phyloP scores from a whole-genome alignment of 2,797 vertebrate genomes.

The Phrynocephalus guinanensis region DNA sequence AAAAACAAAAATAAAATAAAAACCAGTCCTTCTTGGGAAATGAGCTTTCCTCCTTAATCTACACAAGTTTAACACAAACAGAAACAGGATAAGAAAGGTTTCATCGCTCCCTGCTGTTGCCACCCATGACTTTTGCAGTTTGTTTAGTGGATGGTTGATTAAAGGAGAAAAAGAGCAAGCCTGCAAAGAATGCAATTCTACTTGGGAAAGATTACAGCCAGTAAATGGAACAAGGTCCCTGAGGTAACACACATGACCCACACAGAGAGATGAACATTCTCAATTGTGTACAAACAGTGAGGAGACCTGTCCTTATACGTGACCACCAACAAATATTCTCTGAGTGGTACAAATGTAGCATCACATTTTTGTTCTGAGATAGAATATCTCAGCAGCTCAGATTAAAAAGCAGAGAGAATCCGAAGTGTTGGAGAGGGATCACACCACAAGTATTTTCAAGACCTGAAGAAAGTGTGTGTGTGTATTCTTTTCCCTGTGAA shows the following conservation, averaged over 20 bases:
- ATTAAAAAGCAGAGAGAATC: neutral
- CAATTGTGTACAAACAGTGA: constrained; percentile 28
- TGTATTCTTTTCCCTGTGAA: neutral
- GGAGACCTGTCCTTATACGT: neutral
- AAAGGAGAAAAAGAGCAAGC: constrained; percentile 39
- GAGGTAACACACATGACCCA: constrained; percentile 39
- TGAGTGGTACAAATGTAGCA: neutral
- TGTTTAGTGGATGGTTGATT: constrained; percentile 44
- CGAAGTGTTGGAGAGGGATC: no score
- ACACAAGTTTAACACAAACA: constrained; percentile 49
- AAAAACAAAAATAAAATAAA: neutral
- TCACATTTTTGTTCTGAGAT: neutral
- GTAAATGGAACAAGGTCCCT: neutral
- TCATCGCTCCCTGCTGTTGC: constrained; percentile 17
- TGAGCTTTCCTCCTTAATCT: constrained; percentile 54
- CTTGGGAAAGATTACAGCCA: constrained; percentile 35
- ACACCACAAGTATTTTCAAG: neutral
- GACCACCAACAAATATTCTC: neutral
- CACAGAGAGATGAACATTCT: constrained; percentile 37
- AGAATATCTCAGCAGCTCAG: neutral
- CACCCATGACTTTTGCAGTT: constrained; percentile 48
- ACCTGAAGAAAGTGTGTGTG: neutral
- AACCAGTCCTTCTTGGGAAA: constrained; percentile 56
- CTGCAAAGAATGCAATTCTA: constrained; percentile 49
- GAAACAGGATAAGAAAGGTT: constrained; percentile 35